phyloP scores from a whole-genome alignment of 2,797 vertebrate species.

The Lycodopsis pacificus region DNA sequence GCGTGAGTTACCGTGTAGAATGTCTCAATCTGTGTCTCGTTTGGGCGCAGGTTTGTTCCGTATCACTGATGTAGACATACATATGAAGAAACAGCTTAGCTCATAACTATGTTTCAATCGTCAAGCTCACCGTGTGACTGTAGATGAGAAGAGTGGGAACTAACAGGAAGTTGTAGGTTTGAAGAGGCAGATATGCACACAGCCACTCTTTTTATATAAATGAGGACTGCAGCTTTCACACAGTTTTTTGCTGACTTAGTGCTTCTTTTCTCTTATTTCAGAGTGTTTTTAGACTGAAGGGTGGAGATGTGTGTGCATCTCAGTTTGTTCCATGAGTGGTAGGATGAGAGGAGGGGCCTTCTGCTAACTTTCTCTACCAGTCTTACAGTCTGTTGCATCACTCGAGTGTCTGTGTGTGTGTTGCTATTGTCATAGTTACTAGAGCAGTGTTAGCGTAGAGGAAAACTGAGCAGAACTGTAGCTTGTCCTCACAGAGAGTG shows the following conservation, averaged over 20 bases:
- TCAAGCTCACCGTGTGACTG: background rate
- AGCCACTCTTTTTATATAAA: background rate
- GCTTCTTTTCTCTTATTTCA: background rate
- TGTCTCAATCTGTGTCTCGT: background rate
- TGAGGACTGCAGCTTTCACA: background rate
- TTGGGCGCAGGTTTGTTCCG: background rate
- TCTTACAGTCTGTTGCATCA: slow-evolving; percentile 2
- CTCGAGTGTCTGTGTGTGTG: background rate
- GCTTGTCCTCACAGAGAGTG: too few relatives aligned
- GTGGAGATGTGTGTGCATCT: background rate
- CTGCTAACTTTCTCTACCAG: background rate
- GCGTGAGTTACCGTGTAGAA: background rate
- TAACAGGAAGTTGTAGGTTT: background rate
- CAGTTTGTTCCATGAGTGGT: background rate
- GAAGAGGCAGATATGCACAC: background rate
- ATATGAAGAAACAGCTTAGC: background rate
- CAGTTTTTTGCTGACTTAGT: background rate
- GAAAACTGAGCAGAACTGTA: background rate
- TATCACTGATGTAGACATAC: background rate
- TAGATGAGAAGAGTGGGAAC: background rate
- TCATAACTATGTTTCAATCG: background rate
- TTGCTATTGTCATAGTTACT: background rate
- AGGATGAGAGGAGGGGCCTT: background rate
- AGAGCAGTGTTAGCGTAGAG: background rate
- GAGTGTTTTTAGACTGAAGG: background rate